phyloP scores from a whole-genome alignment of 2,797 vertebrate genomes.

The Galagoides demidoff region DNA sequence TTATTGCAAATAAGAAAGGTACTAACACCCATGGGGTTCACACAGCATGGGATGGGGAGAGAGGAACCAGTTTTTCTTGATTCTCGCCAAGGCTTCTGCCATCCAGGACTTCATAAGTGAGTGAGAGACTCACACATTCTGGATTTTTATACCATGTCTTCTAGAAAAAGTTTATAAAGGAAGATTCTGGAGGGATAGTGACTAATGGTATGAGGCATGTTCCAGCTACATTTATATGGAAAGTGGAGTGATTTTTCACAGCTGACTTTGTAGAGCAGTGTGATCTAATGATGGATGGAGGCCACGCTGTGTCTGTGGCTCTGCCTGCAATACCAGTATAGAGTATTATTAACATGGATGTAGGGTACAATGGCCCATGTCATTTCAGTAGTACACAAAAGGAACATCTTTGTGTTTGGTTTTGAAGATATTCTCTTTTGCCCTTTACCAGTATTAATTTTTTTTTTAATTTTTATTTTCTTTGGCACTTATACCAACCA shows the following conservation, averaged over 20 bases:
- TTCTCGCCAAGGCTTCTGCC: neutral
- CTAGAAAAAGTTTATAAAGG: neutral
- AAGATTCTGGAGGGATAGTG: neutral
- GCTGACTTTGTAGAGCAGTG: neutral
- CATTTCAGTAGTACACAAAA: neutral
- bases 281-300: neutral
- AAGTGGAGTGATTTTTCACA: neutral
- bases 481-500: neutral
- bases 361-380: neutral
- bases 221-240: neutral
- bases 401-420: neutral
- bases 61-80: neutral
- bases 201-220: neutral
- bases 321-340: neutral
- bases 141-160: neutral
- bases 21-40: neutral
- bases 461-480: neutral
- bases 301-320: neutral
- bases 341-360: neutral
- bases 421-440: conserved; percentile 9
- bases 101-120: neutral
- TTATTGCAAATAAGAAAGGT: neutral
- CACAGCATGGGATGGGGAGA: rapidly evolving
- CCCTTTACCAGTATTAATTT: neutral
- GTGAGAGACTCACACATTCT: neutral